A percentile compares a stretch with the other conserved stretches of the same genome.
Conservation (phyloP, 1,140 invertebrate genomes). For the Pantala flavescens region DNA sequence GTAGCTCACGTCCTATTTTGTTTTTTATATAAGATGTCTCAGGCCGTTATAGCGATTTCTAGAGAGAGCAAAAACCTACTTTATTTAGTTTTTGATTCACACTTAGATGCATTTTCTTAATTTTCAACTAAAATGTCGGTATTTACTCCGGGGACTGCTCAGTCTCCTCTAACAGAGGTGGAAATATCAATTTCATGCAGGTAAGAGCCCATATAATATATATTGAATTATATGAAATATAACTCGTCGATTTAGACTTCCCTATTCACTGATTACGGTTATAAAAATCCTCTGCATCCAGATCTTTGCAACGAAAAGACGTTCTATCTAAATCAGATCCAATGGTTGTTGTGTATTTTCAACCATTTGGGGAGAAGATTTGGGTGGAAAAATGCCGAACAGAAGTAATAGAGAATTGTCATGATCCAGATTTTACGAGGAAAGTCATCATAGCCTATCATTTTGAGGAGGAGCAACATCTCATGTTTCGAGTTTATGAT, state of each 20-base stretch:
- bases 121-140: conserved; percentile 18
- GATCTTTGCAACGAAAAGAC: conserved; percentile 46
- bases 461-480: conserved; percentile 41
- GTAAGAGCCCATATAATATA: conserved; percentile 19
- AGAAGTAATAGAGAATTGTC: conserved; percentile 44
- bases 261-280: background rate
- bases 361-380: conserved; percentile 32
- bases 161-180: conserved; percentile 27
- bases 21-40: background rate
- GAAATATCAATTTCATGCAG: conserved; percentile 31
- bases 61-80: background rate
- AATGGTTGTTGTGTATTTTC: conserved; percentile 43
- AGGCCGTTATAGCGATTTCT: background rate
- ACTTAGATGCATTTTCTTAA: background rate
- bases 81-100: background rate
- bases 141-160: conserved; percentile 29
- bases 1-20: background rate
- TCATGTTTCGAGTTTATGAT: conserved; percentile 42
- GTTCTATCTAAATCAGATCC: conserved; percentile 51
- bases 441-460: conserved; percentile 37
- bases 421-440: conserved; percentile 46
- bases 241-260: background rate
- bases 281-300: conserved; percentile 27
- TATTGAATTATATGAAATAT: background rate
- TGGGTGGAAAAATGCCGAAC: conserved; percentile 46